Evolutionary conservation across 1,140 invertebrate species (phyloP).

Genomic region (Bombus pascuorum): DNA sequence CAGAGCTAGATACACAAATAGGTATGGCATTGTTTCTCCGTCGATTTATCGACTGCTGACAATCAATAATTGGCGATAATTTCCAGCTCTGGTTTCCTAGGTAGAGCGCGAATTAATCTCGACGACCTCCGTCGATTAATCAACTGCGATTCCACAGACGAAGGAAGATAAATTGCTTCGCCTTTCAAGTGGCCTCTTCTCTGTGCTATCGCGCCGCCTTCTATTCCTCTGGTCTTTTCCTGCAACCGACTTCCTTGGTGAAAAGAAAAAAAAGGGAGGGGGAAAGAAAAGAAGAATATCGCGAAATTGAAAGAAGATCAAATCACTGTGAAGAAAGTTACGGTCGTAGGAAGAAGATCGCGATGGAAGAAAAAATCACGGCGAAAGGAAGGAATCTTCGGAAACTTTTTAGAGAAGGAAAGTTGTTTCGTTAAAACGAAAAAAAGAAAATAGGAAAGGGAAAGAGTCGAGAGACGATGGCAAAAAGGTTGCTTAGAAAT

Average conservation of each 20-base stretch:
- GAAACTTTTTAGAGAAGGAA: neutral
- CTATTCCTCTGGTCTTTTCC: neutral
- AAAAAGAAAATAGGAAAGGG: neutral
- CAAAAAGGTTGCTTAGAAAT: neutral
- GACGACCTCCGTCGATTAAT: slow-evolving; percentile 30
- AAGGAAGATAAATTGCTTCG: slow-evolving; percentile 21
- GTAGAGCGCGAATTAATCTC: slow-evolving; percentile 24
- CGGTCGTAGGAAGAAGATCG: too few relatives aligned
- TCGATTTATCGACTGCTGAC: neutral
- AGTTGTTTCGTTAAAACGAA: neutral
- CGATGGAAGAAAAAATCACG: neutral
- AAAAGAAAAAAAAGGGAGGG: neutral
- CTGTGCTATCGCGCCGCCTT: neutral
- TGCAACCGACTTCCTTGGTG: neutral
- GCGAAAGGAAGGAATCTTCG: neutral
- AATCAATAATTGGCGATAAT: slow-evolving; percentile 17
- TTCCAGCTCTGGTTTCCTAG: neutral
- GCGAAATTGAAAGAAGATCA: neutral
- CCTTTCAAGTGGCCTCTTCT: slow-evolving; percentile 10
- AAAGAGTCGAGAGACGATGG: neutral
- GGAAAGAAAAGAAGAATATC: neutral
- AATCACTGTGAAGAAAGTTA: too few relatives aligned
- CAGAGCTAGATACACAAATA: too few relatives aligned
- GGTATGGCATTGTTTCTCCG: neutral
- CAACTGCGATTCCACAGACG: neutral